Base-by-base conservation (phyloP, 2,797 vertebrate genomes). In the Pyrocephalus nanus region DNA sequence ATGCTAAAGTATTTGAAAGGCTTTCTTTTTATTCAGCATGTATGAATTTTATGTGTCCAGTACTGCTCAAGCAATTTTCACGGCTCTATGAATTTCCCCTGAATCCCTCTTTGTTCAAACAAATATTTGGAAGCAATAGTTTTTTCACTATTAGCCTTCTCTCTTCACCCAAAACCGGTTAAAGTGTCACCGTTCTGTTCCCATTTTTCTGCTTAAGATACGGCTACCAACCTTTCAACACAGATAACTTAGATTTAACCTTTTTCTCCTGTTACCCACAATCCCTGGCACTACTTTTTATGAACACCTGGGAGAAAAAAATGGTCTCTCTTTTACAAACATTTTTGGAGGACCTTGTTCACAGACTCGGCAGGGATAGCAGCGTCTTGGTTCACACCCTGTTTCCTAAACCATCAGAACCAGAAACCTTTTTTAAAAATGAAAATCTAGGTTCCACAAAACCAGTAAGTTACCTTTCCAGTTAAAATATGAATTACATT, bases 231-330 rank as follows among this genome's bases (percentile, higher is more conserved):
- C 14, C 15, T 74, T 81, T 43, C 20, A 86, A 62, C 30, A 53
- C 0, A 2, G 4, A 43, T 66, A 17, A 58, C 32, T 76, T 69
- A 48, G 22, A 80, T 23, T 10, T 30, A 22, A 8, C 21, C 0
- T 67, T 78, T 21, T 64, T 58, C 32, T 72, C 15, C 25, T 10
- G 9, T 51, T 69, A 81, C 50, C 18, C 13, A 27, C 12, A 25
- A 71, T 53, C 22, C 11, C n/a, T 71, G 20, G 17, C 7, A 58
- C 25, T 70, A 87, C 12, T 64, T 66, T 18, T 57, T 23, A 72
- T 16, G 57, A 30, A 86, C 55, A 61, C 4, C 3, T 30, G 9
- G 64, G 20, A 73, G 16, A 54, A 80, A 50, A 50, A 89, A 60
- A 42, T 0, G 0, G 15, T 53, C 40, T 64, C 21, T 30, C 19